Evolutionary conservation across 2,113 vertebrate genomes (phyloP), one percentile per base, ranked within the genome.

Genomic region (Solenodon paradoxus): DNA sequence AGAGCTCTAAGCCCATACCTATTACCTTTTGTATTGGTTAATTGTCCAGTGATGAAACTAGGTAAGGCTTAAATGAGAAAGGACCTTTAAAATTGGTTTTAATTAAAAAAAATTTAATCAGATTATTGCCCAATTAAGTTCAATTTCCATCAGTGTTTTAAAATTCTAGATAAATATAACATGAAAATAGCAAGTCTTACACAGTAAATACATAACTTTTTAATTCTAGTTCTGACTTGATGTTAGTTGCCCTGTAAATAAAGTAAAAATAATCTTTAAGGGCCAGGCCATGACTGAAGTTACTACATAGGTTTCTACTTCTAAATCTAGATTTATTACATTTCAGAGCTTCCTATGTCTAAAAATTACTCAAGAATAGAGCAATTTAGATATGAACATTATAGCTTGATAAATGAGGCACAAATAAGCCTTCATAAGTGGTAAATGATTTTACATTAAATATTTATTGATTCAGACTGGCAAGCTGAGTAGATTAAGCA

Each of bases 181-280:
- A 88, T 88, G 90, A 85, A 97, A 89, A 82, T 92, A 78, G 8
- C 17, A 53, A 92, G 83, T 64, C 7, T 83, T 19, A 63, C 20
- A 68, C 35, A 74, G 28, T 40, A 87, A 89, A 94, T 87, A 77
- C 72, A 24, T 87, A 90, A 79, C 15, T 69, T 90, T 79, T 68
- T 78, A 35, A 69, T 91, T 83, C 16, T 45, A 59, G 4, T 42
- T 95, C 40, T 86, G 30, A 77, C 51, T 92, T 79, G 16, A 72
- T 86, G 88, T 20, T 78, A 75, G 72, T 51, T 92, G 71, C 47
- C 35, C 64, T 79, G n/a, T 45, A 87, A 89, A 90, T 30, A 69
- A 45, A 90, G 24, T 71, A 92, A 90, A 95, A 95, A 20, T 63
- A 26, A 3, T 81, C 59, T 61, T 94, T 69, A 77, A 94, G 63